Evolutionary conservation across 2,797 vertebrate species (phyloP), one percentile per base, ranked within the genome.

Genomic region (Chaenodraco wilsoni): DNA sequence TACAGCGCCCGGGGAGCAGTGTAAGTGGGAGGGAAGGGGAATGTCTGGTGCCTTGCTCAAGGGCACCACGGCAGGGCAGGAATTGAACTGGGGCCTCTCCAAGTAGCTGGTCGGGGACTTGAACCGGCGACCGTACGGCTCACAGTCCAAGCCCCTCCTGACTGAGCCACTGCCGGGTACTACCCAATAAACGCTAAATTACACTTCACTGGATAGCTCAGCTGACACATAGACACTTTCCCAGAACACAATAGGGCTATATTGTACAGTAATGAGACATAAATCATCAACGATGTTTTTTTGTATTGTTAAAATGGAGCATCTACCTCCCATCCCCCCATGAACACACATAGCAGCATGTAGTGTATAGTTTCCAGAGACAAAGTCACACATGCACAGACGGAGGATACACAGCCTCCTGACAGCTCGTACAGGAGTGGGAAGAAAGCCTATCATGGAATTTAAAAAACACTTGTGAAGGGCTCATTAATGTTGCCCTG

Each of bases 401-500:
- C 3, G 16, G 71, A 74, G 40, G 57, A 76, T 56, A 41, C 72
- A 81, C 65, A 61, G 57, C 63, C 66, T 83, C 62, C 57, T 68
- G 74, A 83, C 65, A 82, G 73, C 62, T 80, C 45, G 21, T 66
- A 69, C 10, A 7, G 69, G 50, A 75, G 55, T 23, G 46, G 51
- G 60, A 79, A 59, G 72, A 72, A 45, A 7, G 33, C 57, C 58
- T 50, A 51, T 83, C 74, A 80, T 82, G 61, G 46, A 79, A 83
- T 76, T 76, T 85, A 79, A 86, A 79, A 70, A 86, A 82, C 68
- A 69, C 69, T 81, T 69, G 72, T 69, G 68, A 46, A 55, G 54
- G 64, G 51, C 87, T 89, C 84, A 78, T 87, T 88, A 83, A 88
- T 84, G 62, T 12, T 72, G 66, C 74, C 79, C 74, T 54, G 59